A percentile compares a stretch with the other conserved stretches of the same genome.
phyloP scores from a whole-genome alignment of 2,113 vertebrate genomes.

The Scytalopus superciliaris region DNA sequence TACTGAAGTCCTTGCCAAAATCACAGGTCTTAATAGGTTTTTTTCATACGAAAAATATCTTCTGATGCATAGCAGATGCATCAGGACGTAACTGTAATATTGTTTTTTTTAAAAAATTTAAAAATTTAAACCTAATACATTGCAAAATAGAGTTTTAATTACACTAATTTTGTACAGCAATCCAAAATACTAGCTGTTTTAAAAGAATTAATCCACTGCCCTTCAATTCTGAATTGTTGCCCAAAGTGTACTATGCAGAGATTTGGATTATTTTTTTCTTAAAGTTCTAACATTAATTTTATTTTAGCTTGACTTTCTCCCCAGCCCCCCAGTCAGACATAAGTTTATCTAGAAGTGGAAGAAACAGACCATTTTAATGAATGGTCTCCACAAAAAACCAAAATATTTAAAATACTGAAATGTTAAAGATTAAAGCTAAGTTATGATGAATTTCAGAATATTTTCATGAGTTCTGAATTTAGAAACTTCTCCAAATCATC shows the following conservation, averaged over 20 bases:
- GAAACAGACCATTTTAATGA: background rate
- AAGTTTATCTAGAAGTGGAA: background rate
- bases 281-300: background rate
- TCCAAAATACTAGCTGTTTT: background rate
- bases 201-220: background rate
- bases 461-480: background rate
- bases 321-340: background rate
- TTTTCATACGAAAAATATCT: background rate
- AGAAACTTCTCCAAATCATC: background rate
- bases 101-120: background rate
- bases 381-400: background rate
- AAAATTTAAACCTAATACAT: background rate
- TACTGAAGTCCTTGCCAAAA: background rate
- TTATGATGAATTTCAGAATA: background rate
- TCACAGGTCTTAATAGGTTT: background rate
- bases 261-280: background rate
- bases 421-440: background rate
- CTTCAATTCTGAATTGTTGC: background rate
- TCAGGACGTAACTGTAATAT: background rate
- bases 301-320: background rate
- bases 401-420: background rate
- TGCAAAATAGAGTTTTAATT: background rate
- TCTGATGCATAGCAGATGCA: background rate
- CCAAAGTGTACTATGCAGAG: background rate
- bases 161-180: background rate